Evolutionary conservation across 2,797 vertebrate species (phyloP).

Genomic region (Alca torda): DNA sequence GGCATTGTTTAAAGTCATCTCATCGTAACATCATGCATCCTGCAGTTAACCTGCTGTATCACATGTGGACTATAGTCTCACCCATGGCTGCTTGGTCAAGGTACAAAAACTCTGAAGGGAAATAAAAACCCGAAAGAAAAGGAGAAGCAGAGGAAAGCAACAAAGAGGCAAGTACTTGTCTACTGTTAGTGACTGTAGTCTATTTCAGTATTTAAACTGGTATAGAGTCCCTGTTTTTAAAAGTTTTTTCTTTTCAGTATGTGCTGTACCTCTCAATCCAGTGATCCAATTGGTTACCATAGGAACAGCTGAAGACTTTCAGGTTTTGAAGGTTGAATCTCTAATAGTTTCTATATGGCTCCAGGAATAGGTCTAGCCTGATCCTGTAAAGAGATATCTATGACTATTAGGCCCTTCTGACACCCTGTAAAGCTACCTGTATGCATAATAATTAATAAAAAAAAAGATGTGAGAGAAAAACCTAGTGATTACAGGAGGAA

Average conservation of each 20-base stretch:
- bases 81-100: background rate
- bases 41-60: background rate
- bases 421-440: background rate
- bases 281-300: background rate
- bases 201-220: background rate
- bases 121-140: background rate
- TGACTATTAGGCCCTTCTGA: background rate
- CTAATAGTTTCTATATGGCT: background rate
- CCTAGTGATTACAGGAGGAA: background rate
- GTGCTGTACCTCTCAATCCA: background rate
- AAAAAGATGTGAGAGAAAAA: background rate
- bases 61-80: background rate
- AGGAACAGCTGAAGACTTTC: slow-evolving; percentile 22
- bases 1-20: background rate
- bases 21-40: background rate
- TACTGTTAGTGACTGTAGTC: background rate
- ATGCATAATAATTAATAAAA: background rate
- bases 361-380: background rate
- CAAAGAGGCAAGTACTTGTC: background rate
- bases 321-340: slow-evolving; percentile 22
- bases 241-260: background rate
- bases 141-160: background rate
- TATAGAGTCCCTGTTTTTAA: background rate
- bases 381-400: background rate
- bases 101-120: background rate